Percentiles rank a stretch among this genome's conserved stretches.
Evolutionary conservation across 1,140 invertebrate genomes (phyloP).

Genomic region (Zaprionus kolodkinae): DNA sequence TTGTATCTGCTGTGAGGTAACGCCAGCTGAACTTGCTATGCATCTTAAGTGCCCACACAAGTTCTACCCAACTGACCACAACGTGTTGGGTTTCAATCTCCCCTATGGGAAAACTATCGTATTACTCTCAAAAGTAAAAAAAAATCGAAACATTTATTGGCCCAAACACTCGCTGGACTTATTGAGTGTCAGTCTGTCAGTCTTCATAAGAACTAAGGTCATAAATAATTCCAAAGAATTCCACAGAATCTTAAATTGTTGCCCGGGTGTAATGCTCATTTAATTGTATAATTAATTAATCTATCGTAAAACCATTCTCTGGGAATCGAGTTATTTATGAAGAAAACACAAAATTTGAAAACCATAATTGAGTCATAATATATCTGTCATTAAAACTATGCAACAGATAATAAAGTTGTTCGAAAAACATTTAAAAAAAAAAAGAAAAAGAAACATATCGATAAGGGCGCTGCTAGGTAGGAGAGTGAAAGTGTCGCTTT

Average conservation of each 20-base stretch:
- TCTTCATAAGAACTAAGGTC: slow-evolving; percentile 59
- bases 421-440: neutral
- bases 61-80: slow-evolving; percentile 15
- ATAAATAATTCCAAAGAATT: slow-evolving; percentile 48
- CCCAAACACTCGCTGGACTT: slow-evolving; percentile 44
- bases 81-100: slow-evolving; percentile 36
- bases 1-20: slow-evolving; percentile 27
- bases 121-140: slow-evolving; percentile 40
- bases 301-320: slow-evolving; percentile 47
- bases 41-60: slow-evolving; percentile 31
- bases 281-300: slow-evolving; percentile 68
- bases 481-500: slow-evolving; percentile 68
- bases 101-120: slow-evolving; percentile 56
- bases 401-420: slow-evolving; percentile 53
- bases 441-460: slow-evolving; percentile 1
- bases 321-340: slow-evolving; percentile 12
- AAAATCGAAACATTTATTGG: slow-evolving; percentile 37
- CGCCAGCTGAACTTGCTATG: neutral
- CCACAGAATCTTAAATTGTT: slow-evolving; percentile 14
- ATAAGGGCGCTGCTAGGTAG: slow-evolving; percentile 2
- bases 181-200: slow-evolving; percentile 57
- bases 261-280: slow-evolving; percentile 42
- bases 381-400: slow-evolving; percentile 53
- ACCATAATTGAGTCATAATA: slow-evolving; percentile 60
- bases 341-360: slow-evolving; percentile 9